Percentiles rank a stretch among this genome's conserved stretches.
phyloP scores from a whole-genome alignment of 2,888 invertebrate species.

The Arrhopalites spinosus region DNA sequence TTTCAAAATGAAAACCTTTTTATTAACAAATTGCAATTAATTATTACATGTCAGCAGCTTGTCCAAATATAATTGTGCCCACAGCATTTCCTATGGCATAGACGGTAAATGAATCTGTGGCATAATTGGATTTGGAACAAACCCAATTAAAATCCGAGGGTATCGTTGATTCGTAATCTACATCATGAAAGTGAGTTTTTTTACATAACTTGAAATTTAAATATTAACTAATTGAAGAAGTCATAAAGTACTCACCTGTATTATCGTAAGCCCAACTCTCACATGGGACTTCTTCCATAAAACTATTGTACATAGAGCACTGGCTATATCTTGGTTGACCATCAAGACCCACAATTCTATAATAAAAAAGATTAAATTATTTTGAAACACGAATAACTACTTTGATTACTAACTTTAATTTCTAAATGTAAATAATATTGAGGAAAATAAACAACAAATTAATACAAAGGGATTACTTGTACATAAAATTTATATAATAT shows the following conservation, averaged over 20 bases:
- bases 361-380: neutral
- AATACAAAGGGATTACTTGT: too few relatives aligned
- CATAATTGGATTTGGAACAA: constrained; percentile 44
- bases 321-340: neutral
- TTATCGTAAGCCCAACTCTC: constrained; percentile 48
- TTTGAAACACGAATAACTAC: too few relatives aligned
- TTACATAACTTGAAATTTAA: neutral
- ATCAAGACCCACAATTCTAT: neutral
- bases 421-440: too few relatives aligned
- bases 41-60: constrained; percentile 44
- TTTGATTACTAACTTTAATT: too few relatives aligned
- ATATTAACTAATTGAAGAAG: neutral
- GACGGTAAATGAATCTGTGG: constrained; percentile 37
- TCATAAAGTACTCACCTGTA: neutral
- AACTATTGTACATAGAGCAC: constrained; percentile 12
- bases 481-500: too few relatives aligned
- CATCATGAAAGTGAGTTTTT: too few relatives aligned
- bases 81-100: neutral
- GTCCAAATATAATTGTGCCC: constrained; percentile 43
- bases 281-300: neutral
- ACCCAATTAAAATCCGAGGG: constrained; percentile 52
- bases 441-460: too few relatives aligned
- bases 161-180: constrained; percentile 51
- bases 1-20: neutral
- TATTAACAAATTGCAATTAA: neutral